A percentile compares a stretch with the other conserved stretches of the same genome.
These are phyloP conservation scores for Heliothis peltigera DNA, from an alignment of 2,888 invertebrate genomes.

Conservation along the genomic window DNA sequence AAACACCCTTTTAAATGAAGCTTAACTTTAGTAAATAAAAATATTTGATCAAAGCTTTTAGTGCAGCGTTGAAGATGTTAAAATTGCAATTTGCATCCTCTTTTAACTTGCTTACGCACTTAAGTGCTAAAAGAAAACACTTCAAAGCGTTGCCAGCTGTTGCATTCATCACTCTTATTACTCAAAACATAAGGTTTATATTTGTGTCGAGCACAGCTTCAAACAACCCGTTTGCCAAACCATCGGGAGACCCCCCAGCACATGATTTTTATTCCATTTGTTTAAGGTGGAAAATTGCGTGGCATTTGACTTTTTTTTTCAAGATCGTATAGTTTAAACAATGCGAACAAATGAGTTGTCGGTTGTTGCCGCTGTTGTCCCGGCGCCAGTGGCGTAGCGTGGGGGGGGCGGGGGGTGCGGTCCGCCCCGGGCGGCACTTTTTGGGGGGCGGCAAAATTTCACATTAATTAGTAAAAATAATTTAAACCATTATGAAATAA, in stretches of 20 bases:
- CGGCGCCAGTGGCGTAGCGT: too few relatives aligned
- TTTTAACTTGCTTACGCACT: slow-evolving; percentile 39
- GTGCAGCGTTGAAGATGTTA: slow-evolving; percentile 49
- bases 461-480: too few relatives aligned
- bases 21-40: slow-evolving; percentile 37
- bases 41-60: slow-evolving; percentile 64
- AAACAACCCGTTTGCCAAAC: slow-evolving; percentile 1
- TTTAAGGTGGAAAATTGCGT: slow-evolving; percentile 25
- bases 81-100: slow-evolving; percentile 54
- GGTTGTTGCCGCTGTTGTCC: slow-evolving; percentile 52
- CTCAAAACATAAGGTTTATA: slow-evolving; percentile 22
- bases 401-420: too few relatives aligned
- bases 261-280: neutral
- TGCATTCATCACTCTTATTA: slow-evolving; percentile 8
- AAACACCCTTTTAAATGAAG: slow-evolving; percentile 4
- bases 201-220: slow-evolving; percentile 2
- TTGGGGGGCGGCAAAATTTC: too few relatives aligned
- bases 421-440: too few relatives aligned
- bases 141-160: slow-evolving; percentile 5
- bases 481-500: too few relatives aligned
- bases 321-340: slow-evolving; percentile 24
- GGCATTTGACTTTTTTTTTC: slow-evolving; percentile 15
- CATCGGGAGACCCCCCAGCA: neutral
- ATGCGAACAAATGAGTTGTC: slow-evolving; percentile 43
- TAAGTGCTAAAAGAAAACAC: slow-evolving; percentile 42